These are phyloP conservation scores for Palloptera scutellata DNA, from an alignment of 2,888 invertebrate genomes.

Conservation along the genomic window DNA sequence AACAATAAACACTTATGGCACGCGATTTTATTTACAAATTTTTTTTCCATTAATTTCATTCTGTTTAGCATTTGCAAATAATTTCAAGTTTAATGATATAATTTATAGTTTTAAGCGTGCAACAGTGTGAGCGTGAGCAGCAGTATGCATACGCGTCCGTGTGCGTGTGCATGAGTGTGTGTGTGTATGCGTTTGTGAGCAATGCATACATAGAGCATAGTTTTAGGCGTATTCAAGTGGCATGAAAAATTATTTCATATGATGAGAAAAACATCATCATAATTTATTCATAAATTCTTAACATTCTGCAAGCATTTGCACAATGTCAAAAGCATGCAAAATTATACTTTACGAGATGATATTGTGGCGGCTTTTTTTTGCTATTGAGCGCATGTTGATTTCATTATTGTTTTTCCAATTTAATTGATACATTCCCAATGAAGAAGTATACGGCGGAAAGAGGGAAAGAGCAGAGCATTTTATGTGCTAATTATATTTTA, in stretches of 20 bases:
- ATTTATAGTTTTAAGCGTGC: too few species aligned
- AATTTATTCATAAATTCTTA: constrained; percentile 25
- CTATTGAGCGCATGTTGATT: neutral
- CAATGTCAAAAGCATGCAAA: neutral
- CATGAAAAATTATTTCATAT: constrained; percentile 23
- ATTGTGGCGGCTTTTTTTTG: neutral
- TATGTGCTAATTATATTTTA: neutral
- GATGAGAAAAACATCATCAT: neutral
- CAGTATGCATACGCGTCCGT: neutral
- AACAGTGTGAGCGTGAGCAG: too few species aligned
- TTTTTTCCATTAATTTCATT: too few species aligned
- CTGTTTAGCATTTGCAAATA: too few species aligned
- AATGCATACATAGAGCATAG: constrained; percentile 26
- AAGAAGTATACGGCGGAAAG: too few species aligned
- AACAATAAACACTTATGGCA: too few species aligned
- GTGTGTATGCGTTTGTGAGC: too few species aligned
- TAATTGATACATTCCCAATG: too few species aligned
- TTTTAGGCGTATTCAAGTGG: constrained; percentile 39
- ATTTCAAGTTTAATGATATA: too few species aligned
- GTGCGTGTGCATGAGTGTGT: too few species aligned
- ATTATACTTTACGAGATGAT: neutral
- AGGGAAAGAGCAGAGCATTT: neutral
- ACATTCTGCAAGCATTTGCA: neutral
- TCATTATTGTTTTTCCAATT: too few species aligned
- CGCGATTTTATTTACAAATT: too few species aligned